phyloP scores from a whole-genome alignment of 2,113 vertebrate genomes.

The Cichladusa arquata region DNA sequence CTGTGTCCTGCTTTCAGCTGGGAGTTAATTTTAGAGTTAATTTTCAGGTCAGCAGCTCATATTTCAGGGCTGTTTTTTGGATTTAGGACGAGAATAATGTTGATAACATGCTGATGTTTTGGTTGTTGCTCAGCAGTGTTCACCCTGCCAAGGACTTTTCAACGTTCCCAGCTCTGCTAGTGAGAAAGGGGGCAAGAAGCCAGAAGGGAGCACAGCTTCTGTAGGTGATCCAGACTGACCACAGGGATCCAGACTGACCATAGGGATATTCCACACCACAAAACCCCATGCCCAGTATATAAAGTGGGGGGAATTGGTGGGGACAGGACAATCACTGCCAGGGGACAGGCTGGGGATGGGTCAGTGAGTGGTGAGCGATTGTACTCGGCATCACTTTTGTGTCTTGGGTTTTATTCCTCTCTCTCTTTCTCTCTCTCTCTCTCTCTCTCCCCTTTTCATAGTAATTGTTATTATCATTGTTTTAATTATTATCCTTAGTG shows the following conservation, averaged over 20 bases:
- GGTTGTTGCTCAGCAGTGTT: background rate
- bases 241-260: background rate
- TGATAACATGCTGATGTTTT: background rate
- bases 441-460: background rate
- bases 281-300: too few relatives aligned
- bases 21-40: background rate
- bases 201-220: background rate
- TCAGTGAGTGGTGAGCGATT: background rate
- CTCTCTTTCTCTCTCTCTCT: too few relatives aligned
- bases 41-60: background rate
- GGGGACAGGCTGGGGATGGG: background rate
- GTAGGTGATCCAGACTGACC: too few relatives aligned
- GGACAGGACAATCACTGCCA: too few relatives aligned
- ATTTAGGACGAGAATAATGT: background rate
- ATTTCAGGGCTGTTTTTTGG: background rate
- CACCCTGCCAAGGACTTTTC: background rate
- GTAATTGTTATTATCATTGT: background rate
- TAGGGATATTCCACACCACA: background rate
- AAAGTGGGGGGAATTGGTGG: background rate
- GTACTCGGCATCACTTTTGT: too few relatives aligned
- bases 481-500: too few relatives aligned
- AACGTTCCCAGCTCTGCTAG: background rate
- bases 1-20: background rate
- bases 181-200: background rate
- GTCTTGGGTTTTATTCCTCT: background rate